phyloP scores from a whole-genome alignment of 2,113 vertebrate genomes.

The Meleagris gallopavo region DNA sequence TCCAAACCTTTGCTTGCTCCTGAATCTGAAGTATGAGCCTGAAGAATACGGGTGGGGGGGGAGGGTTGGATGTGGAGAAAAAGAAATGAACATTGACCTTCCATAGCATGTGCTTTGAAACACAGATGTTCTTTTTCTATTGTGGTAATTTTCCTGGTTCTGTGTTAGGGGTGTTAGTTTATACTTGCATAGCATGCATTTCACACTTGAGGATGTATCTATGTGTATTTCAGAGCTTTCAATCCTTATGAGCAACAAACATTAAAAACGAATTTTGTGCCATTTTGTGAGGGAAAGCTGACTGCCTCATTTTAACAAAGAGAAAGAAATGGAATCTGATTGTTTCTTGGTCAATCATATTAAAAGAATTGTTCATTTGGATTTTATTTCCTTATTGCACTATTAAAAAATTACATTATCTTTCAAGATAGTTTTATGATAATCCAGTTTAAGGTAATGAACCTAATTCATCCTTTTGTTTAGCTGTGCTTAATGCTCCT shows the following conservation, averaged over 20 bases:
- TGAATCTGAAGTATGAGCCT: neutral
- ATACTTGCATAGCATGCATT: neutral
- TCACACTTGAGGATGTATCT: neutral
- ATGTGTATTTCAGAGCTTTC: neutral
- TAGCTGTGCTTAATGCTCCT: slow-evolving; percentile 2
- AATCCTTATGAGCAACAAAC: neutral
- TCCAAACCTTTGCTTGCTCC: neutral
- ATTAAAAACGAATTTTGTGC: neutral
- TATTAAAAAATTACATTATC: slow-evolving; percentile 18
- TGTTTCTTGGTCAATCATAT: slow-evolving; percentile 4
- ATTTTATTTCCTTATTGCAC: slow-evolving; percentile 37
- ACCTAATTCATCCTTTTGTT: slow-evolving; percentile 40
- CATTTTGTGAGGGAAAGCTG: slow-evolving; percentile 3
- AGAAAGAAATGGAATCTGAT: neutral
- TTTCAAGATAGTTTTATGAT: slow-evolving; percentile 5
- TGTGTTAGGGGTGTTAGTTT: neutral
- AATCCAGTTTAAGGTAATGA: slow-evolving; percentile 43
- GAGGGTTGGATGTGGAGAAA: neutral
- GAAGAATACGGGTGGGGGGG: neutral
- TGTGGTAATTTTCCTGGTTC: neutral
- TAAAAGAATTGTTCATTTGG: neutral
- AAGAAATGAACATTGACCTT: neutral
- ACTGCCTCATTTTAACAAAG: neutral
- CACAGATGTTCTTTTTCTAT: neutral
- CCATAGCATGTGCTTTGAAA: neutral